Evolutionary conservation across 2,888 invertebrate genomes (phyloP).

Genomic region (Steromphala cineraria): DNA sequence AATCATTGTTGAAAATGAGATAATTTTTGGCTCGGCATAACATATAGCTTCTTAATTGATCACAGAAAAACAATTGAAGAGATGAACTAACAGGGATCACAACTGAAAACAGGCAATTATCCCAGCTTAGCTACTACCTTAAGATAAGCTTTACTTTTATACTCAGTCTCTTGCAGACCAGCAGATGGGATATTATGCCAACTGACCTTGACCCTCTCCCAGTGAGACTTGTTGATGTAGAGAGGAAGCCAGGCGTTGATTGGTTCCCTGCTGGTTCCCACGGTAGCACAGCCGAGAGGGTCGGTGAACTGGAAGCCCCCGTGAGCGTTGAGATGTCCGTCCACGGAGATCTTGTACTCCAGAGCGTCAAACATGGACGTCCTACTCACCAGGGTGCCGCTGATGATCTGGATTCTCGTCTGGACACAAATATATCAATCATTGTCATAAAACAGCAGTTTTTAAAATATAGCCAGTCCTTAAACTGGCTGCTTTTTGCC

Average conservation of each 20-base stretch:
- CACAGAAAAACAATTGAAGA: too few relatives aligned
- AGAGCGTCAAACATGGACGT: constrained; percentile 55
- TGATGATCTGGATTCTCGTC: constrained; percentile 48
- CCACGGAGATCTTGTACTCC: constrained; percentile 53
- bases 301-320: constrained; percentile 52
- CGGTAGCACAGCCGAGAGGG: constrained; percentile 49
- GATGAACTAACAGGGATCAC: too few relatives aligned
- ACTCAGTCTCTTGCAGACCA: too few relatives aligned
- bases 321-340: constrained; percentile 52
- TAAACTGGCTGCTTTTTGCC: too few relatives aligned
- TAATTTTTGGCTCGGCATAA: too few relatives aligned
- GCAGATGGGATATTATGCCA: not conserved
- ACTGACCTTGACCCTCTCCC: constrained; percentile 54
- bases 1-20: too few relatives aligned
- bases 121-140: too few relatives aligned
- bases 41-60: too few relatives aligned
- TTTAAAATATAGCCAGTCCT: too few relatives aligned
- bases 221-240: constrained; percentile 51
- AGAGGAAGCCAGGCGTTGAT: constrained; percentile 63
- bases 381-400: constrained; percentile 53
- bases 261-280: constrained; percentile 56
- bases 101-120: too few relatives aligned
- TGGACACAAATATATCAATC: constrained; percentile 11
- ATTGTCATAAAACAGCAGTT: too few relatives aligned
- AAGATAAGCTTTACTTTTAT: too few relatives aligned